These are phyloP conservation scores for Troglohyphantes excavatus DNA, from an alignment of 2,888 invertebrate genomes.

Conservation along the genomic window DNA sequence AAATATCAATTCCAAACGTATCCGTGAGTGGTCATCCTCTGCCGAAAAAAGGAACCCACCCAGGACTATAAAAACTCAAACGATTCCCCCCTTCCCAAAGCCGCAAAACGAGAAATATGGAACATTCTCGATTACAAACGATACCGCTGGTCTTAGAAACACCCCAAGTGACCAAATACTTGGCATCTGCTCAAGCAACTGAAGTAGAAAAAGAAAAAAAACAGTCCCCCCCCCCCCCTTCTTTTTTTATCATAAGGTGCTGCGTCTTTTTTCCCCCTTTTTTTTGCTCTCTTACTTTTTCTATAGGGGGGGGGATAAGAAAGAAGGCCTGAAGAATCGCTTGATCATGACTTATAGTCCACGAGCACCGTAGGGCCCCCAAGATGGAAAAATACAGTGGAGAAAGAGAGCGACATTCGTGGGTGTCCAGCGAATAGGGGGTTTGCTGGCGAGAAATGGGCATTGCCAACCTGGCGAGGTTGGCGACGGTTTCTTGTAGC, in stretches of 20 bases:
- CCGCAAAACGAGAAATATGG: not conserved
- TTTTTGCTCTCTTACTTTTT: not conserved
- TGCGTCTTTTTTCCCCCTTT: conserved; percentile 24
- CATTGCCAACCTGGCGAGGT: conserved; percentile 30
- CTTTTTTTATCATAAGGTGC: conserved; percentile 66
- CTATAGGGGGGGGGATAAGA: not conserved
- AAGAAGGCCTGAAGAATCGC: conserved; percentile 50
- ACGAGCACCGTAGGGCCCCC: conserved; percentile 57
- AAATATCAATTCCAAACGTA: no score
- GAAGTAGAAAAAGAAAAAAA: conserved; percentile 69
- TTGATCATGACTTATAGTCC: conserved; percentile 75
- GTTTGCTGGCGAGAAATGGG: not conserved
- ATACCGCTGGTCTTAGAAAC: not conserved
- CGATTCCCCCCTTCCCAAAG: not conserved
- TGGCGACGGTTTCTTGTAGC: no score
- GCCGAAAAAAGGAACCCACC: no score
- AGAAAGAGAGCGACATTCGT: conserved; percentile 54
- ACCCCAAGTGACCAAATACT: conserved; percentile 42
- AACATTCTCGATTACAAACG: conserved; percentile 9
- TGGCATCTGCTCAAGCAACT: conserved; percentile 74
- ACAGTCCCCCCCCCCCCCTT: conserved; percentile 54
- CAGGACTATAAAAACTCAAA: not conserved
- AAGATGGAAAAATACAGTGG: conserved; percentile 62
- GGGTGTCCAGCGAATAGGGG: conserved; percentile 14
- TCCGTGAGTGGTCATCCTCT: no score